Evolutionary conservation across 37 sponge, comb jelly and placozoan genomes (phyloP).

Genomic region (Crambe crambe): DNA sequence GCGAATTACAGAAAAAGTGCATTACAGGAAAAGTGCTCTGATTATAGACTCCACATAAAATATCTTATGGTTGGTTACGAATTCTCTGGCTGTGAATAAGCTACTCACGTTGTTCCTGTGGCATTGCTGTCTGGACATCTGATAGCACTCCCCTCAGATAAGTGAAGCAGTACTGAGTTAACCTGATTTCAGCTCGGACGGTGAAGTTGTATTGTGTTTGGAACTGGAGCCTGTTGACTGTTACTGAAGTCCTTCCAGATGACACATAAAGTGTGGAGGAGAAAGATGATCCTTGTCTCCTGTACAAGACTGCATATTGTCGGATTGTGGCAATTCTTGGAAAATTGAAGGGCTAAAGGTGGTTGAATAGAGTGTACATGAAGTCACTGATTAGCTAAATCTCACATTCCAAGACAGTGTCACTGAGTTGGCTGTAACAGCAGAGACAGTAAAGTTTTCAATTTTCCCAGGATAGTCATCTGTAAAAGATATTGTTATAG

Average conservation of each 20-base stretch:
- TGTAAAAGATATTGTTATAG: neutral
- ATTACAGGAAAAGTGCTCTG: no score
- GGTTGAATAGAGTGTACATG: neutral
- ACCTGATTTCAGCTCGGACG: constrained; percentile 6
- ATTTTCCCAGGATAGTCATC: neutral
- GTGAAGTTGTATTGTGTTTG: neutral
- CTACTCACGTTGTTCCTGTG: neutral
- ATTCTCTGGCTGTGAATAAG: neutral
- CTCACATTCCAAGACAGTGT: neutral
- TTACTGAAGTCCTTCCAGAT: neutral
- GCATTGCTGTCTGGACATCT: neutral
- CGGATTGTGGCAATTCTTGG: neutral
- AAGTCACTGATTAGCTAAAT: no score
- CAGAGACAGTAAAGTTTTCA: neutral
- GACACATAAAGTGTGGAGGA: neutral
- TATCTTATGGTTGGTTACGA: no score
- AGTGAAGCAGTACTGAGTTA: neutral
- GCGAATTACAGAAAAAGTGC: no score
- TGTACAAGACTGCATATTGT: neutral
- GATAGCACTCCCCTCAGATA: neutral
- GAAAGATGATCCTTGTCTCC: neutral
- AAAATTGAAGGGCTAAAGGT: neutral
- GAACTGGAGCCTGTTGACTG: neutral
- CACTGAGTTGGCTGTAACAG: neutral
- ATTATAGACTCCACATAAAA: no score